Evolutionary conservation across 2,797 vertebrate genomes (phyloP).

Genomic region (Apogon talboti): DNA sequence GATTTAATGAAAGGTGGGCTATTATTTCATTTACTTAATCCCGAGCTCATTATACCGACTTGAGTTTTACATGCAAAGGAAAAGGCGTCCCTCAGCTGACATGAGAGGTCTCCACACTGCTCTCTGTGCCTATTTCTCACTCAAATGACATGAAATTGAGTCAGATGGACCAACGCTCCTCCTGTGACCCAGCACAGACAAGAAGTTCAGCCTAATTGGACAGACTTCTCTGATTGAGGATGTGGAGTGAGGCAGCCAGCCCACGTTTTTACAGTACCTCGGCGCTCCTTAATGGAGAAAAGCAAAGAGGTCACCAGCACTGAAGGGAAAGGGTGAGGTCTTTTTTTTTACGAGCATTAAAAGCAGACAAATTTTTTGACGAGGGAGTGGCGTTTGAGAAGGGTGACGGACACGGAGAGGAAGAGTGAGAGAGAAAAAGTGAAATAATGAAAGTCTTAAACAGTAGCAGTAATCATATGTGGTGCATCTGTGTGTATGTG

Average conservation of each 20-base stretch:
- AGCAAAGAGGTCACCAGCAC: constrained; percentile 29
- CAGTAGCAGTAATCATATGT: background rate
- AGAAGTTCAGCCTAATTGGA: constrained; percentile 77
- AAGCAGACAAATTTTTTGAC: constrained; percentile 31
- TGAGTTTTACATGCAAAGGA: constrained; percentile 56
- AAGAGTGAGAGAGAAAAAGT: background rate
- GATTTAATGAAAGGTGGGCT: constrained; percentile 54
- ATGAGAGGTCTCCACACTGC: constrained; percentile 52
- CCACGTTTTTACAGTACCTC: constrained; percentile 28
- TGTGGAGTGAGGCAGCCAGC: constrained; percentile 35
- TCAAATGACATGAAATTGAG: constrained; percentile 58
- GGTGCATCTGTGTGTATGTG: background rate
- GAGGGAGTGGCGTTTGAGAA: constrained; percentile 10
- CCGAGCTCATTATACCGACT: constrained; percentile 65
- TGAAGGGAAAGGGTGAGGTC: constrained; percentile 36
- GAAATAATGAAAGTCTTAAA: background rate
- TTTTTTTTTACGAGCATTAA: constrained; percentile 11
- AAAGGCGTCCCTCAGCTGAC: constrained; percentile 42
- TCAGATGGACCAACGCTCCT: constrained; percentile 40
- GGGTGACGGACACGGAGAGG: background rate
- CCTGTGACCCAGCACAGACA: constrained; percentile 51
- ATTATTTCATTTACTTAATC: constrained; percentile 61
- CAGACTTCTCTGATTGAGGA: constrained; percentile 61
- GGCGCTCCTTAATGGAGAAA: constrained; percentile 43
- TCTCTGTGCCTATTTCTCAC: constrained; percentile 50